phyloP scores from a whole-genome alignment of 2,113 vertebrate species.

The Serinus canaria region DNA sequence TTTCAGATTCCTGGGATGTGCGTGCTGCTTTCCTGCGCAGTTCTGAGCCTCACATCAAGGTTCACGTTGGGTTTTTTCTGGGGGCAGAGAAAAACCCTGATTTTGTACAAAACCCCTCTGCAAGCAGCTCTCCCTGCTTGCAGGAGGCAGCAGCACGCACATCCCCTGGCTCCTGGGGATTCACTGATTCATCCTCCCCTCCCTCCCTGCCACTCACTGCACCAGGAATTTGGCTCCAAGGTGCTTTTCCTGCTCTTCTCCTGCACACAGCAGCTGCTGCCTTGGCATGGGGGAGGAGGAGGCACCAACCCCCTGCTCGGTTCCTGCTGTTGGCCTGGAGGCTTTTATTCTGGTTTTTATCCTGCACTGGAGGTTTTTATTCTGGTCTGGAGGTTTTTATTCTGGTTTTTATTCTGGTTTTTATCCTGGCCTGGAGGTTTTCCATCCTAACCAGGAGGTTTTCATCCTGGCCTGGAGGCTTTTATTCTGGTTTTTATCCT shows the following conservation, averaged over 20 bases:
- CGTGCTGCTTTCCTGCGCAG: not conserved
- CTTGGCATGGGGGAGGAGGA: not conserved
- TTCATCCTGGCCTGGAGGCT: not conserved
- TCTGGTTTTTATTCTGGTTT: not conserved
- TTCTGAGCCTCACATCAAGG: not conserved
- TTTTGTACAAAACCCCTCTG: not conserved
- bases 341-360: not conserved
- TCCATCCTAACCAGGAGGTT: not conserved
- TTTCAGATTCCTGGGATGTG: no score
- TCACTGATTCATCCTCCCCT: not conserved
- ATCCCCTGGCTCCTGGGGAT: not conserved
- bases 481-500: not conserved
- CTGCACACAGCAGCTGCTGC: slow-evolving; percentile 25
- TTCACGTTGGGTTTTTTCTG: not conserved
- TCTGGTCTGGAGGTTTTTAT: not conserved
- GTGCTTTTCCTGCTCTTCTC: not conserved
- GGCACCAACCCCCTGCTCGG: not conserved
- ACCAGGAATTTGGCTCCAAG: not conserved
- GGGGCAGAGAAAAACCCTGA: not conserved
- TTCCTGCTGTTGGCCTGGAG: not conserved
- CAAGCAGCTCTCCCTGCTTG: not conserved
- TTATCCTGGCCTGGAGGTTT: not conserved
- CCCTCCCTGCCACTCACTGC: not conserved
- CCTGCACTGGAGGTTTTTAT: not conserved
- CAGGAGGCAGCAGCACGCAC: not conserved